Conservation (phyloP, 2,797 vertebrate species). For the Paratrypauchen microcephalus region DNA sequence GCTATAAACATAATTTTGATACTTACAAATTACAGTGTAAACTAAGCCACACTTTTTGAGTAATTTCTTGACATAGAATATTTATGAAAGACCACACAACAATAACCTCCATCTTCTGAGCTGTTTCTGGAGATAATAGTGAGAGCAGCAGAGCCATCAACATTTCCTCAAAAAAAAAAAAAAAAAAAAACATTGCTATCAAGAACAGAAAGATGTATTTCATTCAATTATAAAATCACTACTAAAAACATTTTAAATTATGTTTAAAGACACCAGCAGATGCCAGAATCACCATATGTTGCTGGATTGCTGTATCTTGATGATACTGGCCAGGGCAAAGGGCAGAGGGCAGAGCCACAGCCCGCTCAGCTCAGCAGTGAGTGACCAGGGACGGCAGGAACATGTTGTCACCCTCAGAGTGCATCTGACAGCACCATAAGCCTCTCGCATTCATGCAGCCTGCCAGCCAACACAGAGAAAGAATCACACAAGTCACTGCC, state of each 20-base stretch:
- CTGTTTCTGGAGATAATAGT: background rate
- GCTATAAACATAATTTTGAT: background rate
- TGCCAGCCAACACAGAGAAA: constrained; percentile 43
- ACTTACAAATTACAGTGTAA: too few relatives aligned
- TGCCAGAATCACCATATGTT: background rate
- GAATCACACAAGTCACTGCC: constrained; percentile 30
- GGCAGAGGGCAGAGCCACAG: constrained; percentile 51
- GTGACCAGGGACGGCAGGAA: constrained; percentile 63
- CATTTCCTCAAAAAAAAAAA: background rate
- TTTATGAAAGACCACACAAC: background rate
- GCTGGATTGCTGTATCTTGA: background rate
- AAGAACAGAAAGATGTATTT: too few relatives aligned
- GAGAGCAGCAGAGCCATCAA: background rate
- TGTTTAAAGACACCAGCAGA: background rate
- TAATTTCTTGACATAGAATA: background rate
- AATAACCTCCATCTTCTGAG: background rate
- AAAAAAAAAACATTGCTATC: background rate
- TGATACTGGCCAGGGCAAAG: constrained; percentile 1
- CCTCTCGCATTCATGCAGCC: constrained; percentile 66
- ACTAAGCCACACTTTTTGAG: too few relatives aligned
- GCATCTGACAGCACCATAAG: constrained; percentile 76
- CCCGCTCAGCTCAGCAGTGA: constrained; percentile 56
- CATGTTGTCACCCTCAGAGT: constrained; percentile 79
- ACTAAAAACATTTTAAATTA: background rate
- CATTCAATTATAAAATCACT: background rate